A percentile compares a stretch with the other conserved stretches of the same genome.
phyloP scores from a whole-genome alignment of 2,797 vertebrate species.

The Sebastes hubbsi region DNA sequence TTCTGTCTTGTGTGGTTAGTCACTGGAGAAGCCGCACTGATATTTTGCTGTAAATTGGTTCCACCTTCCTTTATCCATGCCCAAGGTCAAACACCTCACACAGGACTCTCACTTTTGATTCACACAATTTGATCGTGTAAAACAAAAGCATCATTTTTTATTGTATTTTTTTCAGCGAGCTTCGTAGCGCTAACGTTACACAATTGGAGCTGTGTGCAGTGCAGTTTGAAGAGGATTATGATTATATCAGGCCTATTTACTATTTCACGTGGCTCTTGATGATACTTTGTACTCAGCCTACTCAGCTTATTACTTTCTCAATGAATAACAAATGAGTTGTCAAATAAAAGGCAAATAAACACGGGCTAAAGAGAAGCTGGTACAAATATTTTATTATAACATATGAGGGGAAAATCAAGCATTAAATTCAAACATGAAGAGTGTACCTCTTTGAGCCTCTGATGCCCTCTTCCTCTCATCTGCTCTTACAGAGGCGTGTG shows the following conservation, averaged over 20 bases:
- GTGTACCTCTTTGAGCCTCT: slow-evolving; percentile 42
- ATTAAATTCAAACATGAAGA: slow-evolving; percentile 40
- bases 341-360: slow-evolving; percentile 75
- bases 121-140: slow-evolving; percentile 14
- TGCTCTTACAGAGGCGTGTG: slow-evolving; percentile 50
- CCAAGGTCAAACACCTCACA: slow-evolving; percentile 52
- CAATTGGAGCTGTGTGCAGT: slow-evolving; percentile 53
- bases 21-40: slow-evolving; percentile 75
- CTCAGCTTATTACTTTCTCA: slow-evolving; percentile 74
- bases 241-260: slow-evolving; percentile 74
- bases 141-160: slow-evolving; percentile 14
- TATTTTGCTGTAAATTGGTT: not conserved
- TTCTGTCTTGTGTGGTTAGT: slow-evolving; percentile 91
- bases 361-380: slow-evolving; percentile 47
- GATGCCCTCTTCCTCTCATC: slow-evolving; percentile 31
- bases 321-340: slow-evolving; percentile 77
- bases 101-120: slow-evolving; percentile 15
- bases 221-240: slow-evolving; percentile 75
- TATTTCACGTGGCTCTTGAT: slow-evolving; percentile 75
- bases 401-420: slow-evolving; percentile 38
- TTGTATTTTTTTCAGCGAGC: slow-evolving; percentile 17
- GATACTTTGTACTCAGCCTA: slow-evolving; percentile 66
- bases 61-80: not conserved
- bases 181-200: slow-evolving; percentile 39
- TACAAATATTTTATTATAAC: slow-evolving; percentile 50